Evolutionary conservation across 2,797 vertebrate species (phyloP), one percentile per base, ranked within the genome.

Genomic region (Micrastur ruficollis): DNA sequence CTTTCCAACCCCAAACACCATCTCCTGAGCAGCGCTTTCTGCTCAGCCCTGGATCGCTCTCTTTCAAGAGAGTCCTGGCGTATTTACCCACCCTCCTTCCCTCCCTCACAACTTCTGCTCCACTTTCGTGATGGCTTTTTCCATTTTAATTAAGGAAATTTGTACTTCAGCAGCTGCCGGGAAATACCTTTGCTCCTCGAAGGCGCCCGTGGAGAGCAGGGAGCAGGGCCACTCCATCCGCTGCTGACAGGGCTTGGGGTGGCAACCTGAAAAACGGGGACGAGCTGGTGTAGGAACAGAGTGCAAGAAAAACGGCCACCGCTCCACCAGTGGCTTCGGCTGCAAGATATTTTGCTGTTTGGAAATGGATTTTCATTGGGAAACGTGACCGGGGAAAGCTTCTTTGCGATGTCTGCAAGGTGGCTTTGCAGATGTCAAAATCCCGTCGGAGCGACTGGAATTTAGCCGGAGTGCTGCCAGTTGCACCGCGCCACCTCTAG

Each of bases 1-100:
- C 93, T 98, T 94, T 63, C 97, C 94, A 94, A 62, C 81, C 97
- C 97, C 93, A 97, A 97, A 96, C 96, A 93, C 76, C 97, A 93
- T 61, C 97, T 61, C 82, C 89, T 49, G 87, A 97, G 96, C 95
- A 81, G 88, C 50, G 23, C 84, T 63, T 95, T 94, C 95, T 89
- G 95, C 96, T 81, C 96, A 91, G 96, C 62, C 61, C 92, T 83
- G 74, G 71, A 22, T 1, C 72, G 85, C 93, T 94, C 90, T 85
- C 80, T 67, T 96, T 95, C 96, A 71, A 94, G 96, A 92, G 68
- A 90, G 42, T 76, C 83, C 91, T 93, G 59, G 53, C 73, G 80
- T 52, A 61, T 92, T 84, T 94, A 80, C 84, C 95, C 74, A 61
- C 74, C 93, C 70, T 38, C 52, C 56, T 79, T 80, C 85, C 65